Evolutionary conservation across 2,113 vertebrate genomes (phyloP), one percentile per base, ranked within the genome.

Genomic region (Platysteira castanea): DNA sequence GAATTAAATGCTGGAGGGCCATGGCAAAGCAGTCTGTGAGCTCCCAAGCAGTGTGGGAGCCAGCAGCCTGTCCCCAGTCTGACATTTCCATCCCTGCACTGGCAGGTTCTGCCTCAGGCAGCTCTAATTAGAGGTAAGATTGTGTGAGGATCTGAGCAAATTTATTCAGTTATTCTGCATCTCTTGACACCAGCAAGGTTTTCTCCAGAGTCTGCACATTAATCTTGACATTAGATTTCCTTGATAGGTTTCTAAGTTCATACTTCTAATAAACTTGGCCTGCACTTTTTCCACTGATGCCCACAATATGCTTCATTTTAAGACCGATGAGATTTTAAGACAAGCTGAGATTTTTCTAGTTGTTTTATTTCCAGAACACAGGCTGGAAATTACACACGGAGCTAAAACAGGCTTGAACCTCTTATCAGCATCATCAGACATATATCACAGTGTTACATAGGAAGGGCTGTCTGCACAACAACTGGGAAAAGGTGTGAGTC

Each of bases 351-450:
- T 71, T 64, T 64, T 90, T 79, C 61, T 74, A 22, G 60, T 30
- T 39, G 27, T 44, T 92, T 78, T 26, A 56, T 78, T 93, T 92
- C 79, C 92, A 93, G 50, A n/a, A 50, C 5, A 3, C 10, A 26
- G 64, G 31, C 83, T 96, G 95, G 76, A 80, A 93, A 35, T 93
- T 42, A 60, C 44, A 91, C 75, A 81, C 57, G 63, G 71, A 94
- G 35, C 68, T 89, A 35, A 89, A 87, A 52, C 17, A 53, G 18
- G 33, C 57, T 15, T 4, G 46, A 56, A n/a, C 8, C 30, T 65
- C 53, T 68, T 96, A 96, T 97, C 95, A 37, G 44, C 39, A 14
- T 37, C 41, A 97, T 97, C 96, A 96, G 76, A 90, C 87, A 70
- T 86, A 10, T 67, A 74, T 95, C 92, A 46, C 6, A 37, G 53